phyloP scores from a whole-genome alignment of 2,797 vertebrate species.

The Falco columbarius region DNA sequence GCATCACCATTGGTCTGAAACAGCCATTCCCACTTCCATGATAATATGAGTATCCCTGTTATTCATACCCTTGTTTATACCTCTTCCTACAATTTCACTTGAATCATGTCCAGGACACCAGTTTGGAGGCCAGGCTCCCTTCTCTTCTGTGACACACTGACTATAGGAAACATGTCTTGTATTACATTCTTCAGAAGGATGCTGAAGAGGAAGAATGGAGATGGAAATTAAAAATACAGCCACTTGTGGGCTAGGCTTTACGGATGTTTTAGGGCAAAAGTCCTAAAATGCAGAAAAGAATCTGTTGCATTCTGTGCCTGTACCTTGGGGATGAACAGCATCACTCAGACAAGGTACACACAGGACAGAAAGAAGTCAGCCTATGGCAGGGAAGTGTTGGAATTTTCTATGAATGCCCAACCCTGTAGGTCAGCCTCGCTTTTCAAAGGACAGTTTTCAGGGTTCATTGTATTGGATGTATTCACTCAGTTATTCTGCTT shows the following conservation, averaged over 20 bases:
- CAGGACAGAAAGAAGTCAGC: background rate
- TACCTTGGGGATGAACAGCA: background rate
- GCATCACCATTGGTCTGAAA: background rate
- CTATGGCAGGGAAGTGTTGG: background rate
- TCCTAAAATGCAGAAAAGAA: background rate
- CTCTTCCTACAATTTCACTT: background rate
- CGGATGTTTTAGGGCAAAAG: background rate
- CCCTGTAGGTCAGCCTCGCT: background rate
- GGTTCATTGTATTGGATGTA: background rate
- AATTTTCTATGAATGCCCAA: background rate
- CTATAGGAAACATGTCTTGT: background rate
- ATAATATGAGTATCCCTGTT: background rate
- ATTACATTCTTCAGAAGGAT: background rate
- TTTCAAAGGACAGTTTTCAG: background rate
- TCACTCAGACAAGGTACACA: background rate
- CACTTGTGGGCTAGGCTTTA: background rate
- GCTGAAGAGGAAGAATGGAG: background rate
- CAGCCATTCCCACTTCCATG: background rate
- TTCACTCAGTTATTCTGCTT: background rate
- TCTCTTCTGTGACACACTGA: background rate
- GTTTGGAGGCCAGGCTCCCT: background rate
- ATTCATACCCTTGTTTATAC: background rate
- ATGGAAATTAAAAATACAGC: background rate
- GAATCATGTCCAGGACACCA: background rate
- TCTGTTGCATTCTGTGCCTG: background rate